These are phyloP conservation scores for Cherax destructor DNA, from an alignment of 1,140 invertebrate species.

Conservation along the genomic window DNA sequence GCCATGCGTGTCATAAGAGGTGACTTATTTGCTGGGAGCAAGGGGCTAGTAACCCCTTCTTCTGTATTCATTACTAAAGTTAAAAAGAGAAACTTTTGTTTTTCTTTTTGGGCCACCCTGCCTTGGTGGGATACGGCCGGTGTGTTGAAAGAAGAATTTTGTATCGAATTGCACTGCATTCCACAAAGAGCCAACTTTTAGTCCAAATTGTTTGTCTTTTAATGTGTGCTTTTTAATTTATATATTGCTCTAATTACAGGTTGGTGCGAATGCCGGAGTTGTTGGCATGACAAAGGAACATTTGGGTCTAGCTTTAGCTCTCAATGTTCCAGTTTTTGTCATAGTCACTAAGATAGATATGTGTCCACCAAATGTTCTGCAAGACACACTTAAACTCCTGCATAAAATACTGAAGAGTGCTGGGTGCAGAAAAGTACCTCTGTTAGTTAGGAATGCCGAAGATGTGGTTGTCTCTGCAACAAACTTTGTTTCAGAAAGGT, in stretches of 20 bases:
- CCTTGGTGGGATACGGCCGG: too few relatives aligned
- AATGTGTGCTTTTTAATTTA: background rate
- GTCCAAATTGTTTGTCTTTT: background rate
- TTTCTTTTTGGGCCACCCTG: too few relatives aligned
- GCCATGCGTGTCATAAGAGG: too few relatives aligned
- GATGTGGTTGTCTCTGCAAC: slow-evolving; percentile 98
- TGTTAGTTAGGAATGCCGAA: slow-evolving; percentile 94
- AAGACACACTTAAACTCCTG: slow-evolving; percentile 95
- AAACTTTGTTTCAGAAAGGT: slow-evolving; percentile 99
- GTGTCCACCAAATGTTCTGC: slow-evolving; percentile 97
- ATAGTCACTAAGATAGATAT: slow-evolving; percentile 99
- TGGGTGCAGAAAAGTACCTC: slow-evolving; percentile 97
- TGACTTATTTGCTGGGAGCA: too few relatives aligned
- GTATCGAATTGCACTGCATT: background rate
- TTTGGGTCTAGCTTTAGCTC: slow-evolving; percentile 91
- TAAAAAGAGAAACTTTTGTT: too few relatives aligned
- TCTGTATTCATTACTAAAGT: too few relatives aligned
- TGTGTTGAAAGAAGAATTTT: too few relatives aligned
- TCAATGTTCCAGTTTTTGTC: slow-evolving; percentile 99
- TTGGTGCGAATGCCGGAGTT: slow-evolving; percentile 98
- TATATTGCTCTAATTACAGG: slow-evolving; percentile 72
- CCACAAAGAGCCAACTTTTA: background rate
- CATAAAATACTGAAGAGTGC: slow-evolving; percentile 96
- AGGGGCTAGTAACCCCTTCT: too few relatives aligned
- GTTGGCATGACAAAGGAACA: slow-evolving; percentile 99